Conservation (phyloP, 2,113 vertebrate species). For the Megalops atlanticus region DNA sequence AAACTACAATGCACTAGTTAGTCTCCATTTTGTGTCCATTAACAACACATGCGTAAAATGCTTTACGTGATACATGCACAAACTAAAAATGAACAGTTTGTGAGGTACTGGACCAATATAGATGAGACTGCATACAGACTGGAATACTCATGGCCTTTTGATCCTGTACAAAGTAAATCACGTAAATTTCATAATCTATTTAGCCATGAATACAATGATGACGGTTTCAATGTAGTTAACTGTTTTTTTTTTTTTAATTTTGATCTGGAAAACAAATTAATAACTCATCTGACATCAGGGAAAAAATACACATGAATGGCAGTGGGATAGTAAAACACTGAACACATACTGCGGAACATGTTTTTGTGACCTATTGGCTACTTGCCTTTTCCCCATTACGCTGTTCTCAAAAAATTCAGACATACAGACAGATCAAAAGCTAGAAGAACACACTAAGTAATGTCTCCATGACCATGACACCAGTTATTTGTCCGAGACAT, state of each 20-base stretch:
- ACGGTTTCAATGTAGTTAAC: no score
- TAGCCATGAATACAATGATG: no score
- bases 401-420: background rate
- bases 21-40: background rate
- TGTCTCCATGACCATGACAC: background rate
- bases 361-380: background rate
- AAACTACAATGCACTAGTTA: no score
- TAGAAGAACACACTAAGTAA: background rate
- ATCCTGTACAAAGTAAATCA: no score
- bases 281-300: no score
- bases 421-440: background rate
- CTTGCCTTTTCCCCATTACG: background rate
- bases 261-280: no score
- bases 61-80: background rate
- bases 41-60: background rate
- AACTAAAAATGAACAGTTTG: background rate
- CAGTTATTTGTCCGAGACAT: background rate
- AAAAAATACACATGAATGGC: no score
- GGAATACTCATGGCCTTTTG: background rate
- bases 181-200: no score
- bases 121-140: background rate
- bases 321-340: no score
- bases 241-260: no score
- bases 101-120: background rate
- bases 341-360: background rate